Conservation (phyloP, 1,140 invertebrate genomes). For the Aleiodes sp. region DNA sequence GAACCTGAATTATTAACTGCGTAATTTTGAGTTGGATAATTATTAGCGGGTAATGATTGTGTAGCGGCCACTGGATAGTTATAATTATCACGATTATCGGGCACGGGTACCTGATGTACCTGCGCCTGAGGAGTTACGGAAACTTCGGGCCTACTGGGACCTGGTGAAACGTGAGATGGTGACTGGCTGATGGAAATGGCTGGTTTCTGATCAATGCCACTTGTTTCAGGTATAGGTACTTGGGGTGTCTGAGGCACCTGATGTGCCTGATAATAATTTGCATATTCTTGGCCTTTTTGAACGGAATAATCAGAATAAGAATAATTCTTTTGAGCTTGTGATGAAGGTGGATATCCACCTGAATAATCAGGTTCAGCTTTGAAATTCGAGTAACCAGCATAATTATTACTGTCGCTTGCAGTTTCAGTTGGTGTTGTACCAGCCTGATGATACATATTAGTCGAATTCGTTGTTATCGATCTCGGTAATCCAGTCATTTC, state of each 20-base stretch:
- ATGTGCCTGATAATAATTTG: not conserved
- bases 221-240: no score
- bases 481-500: slow-evolving; percentile 38
- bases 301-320: not conserved
- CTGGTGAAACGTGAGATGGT: not conserved
- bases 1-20: not conserved
- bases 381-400: slow-evolving; percentile 28
- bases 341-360: not conserved
- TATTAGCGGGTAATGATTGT: no score
- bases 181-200: not conserved
- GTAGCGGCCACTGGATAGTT: not conserved
- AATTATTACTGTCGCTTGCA: slow-evolving; percentile 31
- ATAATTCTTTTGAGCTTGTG: not conserved
- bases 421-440: slow-evolving; percentile 32
- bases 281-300: not conserved
- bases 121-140: not conserved
- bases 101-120: not conserved
- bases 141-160: not conserved
- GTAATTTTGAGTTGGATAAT: not conserved
- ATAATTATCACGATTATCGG: not conserved
- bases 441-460: slow-evolving; percentile 41
- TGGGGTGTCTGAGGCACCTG: not conserved
- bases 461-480: slow-evolving; percentile 38
- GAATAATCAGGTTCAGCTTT: not conserved
- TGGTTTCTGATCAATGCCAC: not conserved